A percentile compares a stretch with the other conserved stretches of the same genome.
phyloP scores from a whole-genome alignment of 2,797 vertebrate genomes.

The Phoebastria nigripes region DNA sequence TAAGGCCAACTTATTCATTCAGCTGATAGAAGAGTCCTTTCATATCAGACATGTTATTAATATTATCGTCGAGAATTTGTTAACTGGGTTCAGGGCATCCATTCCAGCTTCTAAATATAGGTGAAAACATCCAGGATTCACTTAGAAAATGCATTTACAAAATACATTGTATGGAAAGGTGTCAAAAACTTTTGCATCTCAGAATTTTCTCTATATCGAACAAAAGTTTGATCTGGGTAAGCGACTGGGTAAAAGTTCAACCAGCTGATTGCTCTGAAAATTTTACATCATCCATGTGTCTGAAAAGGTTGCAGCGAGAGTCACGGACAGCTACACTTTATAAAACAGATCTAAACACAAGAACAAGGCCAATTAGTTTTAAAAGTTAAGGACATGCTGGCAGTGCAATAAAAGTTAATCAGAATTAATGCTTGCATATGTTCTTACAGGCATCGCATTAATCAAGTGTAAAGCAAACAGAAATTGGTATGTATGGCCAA shows the following conservation, averaged over 20 bases:
- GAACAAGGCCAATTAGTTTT: conserved; percentile 32
- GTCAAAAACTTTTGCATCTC: not conserved
- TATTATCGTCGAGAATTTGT: not conserved
- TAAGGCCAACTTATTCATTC: not conserved
- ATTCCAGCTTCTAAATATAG: conserved; percentile 4
- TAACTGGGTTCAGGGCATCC: not conserved
- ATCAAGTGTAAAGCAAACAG: conserved; percentile 19
- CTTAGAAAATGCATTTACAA: not conserved
- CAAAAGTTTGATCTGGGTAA: not conserved
- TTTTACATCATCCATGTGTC: not conserved
- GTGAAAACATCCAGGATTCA: not conserved
- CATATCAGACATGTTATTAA: not conserved
- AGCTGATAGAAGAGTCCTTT: not conserved
- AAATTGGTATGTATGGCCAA: not conserved
- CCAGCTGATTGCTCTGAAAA: not conserved
- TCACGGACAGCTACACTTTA: not conserved
- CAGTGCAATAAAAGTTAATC: conserved; percentile 39
- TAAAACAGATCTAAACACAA: not conserved
- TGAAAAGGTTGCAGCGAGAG: not conserved
- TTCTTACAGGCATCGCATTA: conserved; percentile 1
- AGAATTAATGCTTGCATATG: conserved; percentile 33
- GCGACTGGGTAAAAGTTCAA: not conserved
- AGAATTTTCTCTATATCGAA: not conserved
- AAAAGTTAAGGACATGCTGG: conserved; percentile 14
- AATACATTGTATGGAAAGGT: not conserved